Evolutionary conservation across 2,113 vertebrate species (phyloP).

Genomic region (Mola mola): DNA sequence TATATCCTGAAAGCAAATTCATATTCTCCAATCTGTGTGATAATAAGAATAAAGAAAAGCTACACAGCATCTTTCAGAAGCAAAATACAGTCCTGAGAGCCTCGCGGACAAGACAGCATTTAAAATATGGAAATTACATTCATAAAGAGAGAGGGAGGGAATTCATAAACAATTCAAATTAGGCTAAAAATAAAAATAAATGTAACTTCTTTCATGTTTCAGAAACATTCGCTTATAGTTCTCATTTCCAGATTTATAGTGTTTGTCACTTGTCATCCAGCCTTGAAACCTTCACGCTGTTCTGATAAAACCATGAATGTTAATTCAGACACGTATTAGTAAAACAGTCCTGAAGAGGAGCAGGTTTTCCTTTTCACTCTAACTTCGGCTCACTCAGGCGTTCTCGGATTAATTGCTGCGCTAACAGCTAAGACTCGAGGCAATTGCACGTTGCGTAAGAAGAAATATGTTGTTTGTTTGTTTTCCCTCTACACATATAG

Average conservation of each 20-base stretch:
- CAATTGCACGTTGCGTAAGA: constrained; percentile 57
- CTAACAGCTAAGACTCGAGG: constrained; percentile 41
- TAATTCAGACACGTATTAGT: neutral
- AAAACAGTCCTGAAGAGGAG: constrained; percentile 1
- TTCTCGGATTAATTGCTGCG: constrained; percentile 41
- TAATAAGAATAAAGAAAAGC: neutral
- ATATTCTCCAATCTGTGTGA: neutral
- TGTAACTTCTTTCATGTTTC: no score
- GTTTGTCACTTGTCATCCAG: neutral
- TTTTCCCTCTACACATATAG: constrained; percentile 44
- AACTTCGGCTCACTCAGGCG: constrained; percentile 16
- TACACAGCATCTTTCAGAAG: neutral
- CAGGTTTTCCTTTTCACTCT: constrained; percentile 18
- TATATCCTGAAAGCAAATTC: no score
- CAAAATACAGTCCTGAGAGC: no score
- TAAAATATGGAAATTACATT: neutral
- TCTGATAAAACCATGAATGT: neutral
- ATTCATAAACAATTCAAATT: neutral
- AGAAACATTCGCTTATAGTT: no score
- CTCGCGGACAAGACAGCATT: no score
- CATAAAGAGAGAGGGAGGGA: neutral
- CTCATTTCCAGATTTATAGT: neutral
- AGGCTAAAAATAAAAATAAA: no score
- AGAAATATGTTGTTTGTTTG: constrained; percentile 57
- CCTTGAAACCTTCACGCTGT: neutral